Percentiles rank a stretch among this genome's conserved stretches.
These are phyloP conservation scores for Embiotoca jacksoni DNA, from an alignment of 2,113 vertebrate genomes.

Conservation along the genomic window DNA sequence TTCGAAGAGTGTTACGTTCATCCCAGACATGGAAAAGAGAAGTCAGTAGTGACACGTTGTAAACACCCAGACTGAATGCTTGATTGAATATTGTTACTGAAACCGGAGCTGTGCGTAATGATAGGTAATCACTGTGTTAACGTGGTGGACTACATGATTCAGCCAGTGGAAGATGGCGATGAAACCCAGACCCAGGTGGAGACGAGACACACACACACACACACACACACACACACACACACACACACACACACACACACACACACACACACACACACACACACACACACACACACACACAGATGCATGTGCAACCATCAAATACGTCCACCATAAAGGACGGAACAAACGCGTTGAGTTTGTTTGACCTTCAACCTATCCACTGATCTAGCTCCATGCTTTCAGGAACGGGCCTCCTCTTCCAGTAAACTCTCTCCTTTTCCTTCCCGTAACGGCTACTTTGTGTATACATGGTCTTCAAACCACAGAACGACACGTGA, in stretches of 20 bases:
- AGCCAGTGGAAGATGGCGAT: slow-evolving; percentile 47
- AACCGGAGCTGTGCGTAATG: slow-evolving; percentile 67
- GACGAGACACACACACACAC: slow-evolving; percentile 9
- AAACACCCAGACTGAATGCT: slow-evolving; percentile 52
- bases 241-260: slow-evolving; percentile 41
- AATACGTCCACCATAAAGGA: slow-evolving; percentile 46
- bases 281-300: slow-evolving; percentile 40
- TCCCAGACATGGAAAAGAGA: slow-evolving; percentile 41
- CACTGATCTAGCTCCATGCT: slow-evolving; percentile 46
- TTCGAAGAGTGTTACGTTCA: slow-evolving; percentile 57
- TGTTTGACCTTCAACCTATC: slow-evolving; percentile 75
- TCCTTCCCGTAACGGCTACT: slow-evolving; percentile 81
- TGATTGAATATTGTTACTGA: slow-evolving; percentile 58
- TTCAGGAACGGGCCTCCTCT: slow-evolving; percentile 72
- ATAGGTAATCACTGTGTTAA: slow-evolving; percentile 70
- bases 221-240: slow-evolving; percentile 41
- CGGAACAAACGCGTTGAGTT: slow-evolving; percentile 67
- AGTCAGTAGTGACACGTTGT: slow-evolving; percentile 48
- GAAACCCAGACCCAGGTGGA: slow-evolving; percentile 63
- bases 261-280: slow-evolving; percentile 1
- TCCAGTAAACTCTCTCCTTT: slow-evolving; percentile 79
- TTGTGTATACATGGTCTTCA: slow-evolving; percentile 68
- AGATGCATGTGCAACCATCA: slow-evolving; percentile 30
- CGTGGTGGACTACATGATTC: slow-evolving; percentile 69
- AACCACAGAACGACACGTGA: slow-evolving; percentile 76